These are phyloP conservation scores for Platynereis dumerilii DNA, from an alignment of 2,888 invertebrate genomes.

Conservation along the genomic window DNA sequence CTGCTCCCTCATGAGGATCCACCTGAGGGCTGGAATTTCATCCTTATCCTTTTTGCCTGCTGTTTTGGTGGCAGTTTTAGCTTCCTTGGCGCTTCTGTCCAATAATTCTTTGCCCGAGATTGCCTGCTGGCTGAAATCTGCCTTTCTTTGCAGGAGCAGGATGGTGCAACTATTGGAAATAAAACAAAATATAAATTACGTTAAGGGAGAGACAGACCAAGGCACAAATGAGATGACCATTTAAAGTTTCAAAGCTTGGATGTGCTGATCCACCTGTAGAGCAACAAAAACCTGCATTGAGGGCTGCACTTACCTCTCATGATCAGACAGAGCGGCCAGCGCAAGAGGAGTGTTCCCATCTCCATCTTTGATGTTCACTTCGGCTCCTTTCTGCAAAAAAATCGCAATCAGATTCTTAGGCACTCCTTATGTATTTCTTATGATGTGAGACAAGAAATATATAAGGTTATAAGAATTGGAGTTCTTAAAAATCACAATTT, in stretches of 20 bases:
- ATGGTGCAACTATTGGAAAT: conserved; percentile 61
- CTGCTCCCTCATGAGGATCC: neutral
- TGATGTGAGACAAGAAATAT: too few relatives aligned
- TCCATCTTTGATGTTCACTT: conserved; percentile 57
- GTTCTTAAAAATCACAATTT: too few relatives aligned
- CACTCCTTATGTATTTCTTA: too few relatives aligned
- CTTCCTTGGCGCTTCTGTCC: conserved; percentile 29
- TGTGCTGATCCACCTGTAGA: too few relatives aligned
- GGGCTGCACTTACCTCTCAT: conserved; percentile 58
- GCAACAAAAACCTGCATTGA: too few relatives aligned
- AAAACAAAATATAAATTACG: too few relatives aligned
- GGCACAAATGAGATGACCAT: too few relatives aligned
- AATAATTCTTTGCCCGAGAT: conserved; percentile 34
- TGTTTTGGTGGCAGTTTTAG: conserved; percentile 40
- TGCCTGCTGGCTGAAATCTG: conserved; percentile 50
- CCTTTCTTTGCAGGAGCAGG: conserved; percentile 61
- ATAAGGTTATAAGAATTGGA: too few relatives aligned
- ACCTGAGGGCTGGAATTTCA: too few relatives aligned
- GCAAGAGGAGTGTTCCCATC: conserved; percentile 66
- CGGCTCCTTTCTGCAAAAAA: conserved; percentile 51
- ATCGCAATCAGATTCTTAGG: too few relatives aligned
- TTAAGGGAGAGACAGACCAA: too few relatives aligned
- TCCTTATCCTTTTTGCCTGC: conserved; percentile 36
- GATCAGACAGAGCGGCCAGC: conserved; percentile 62
- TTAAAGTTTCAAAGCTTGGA: too few relatives aligned